phyloP scores from a whole-genome alignment of 2,113 vertebrate genomes.

The Thamnophis sirtalis region DNA sequence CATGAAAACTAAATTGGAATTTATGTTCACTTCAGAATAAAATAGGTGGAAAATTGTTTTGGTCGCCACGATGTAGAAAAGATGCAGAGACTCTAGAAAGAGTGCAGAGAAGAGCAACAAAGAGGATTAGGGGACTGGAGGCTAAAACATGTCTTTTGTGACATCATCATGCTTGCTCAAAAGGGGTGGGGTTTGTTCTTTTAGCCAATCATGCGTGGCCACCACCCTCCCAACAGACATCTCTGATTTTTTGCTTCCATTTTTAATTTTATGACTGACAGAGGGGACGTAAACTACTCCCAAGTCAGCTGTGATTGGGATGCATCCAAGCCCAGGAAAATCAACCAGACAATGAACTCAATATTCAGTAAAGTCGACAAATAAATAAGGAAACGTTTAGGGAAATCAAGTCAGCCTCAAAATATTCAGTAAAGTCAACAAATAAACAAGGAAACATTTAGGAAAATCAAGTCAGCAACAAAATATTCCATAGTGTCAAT shows the following conservation, averaged over 20 bases:
- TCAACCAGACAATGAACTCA: background rate
- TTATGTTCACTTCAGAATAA: background rate
- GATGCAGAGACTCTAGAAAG: too few relatives aligned
- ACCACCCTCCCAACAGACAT: background rate
- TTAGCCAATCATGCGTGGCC: background rate
- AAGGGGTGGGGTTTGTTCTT: background rate
- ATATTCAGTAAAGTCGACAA: background rate
- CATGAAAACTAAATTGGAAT: background rate
- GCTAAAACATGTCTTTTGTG: background rate
- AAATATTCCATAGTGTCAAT: background rate
- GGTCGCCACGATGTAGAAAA: too few relatives aligned
- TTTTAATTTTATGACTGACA: background rate
- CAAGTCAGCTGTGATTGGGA: background rate
- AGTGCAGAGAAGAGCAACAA: too few relatives aligned
- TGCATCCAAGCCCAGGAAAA: background rate
- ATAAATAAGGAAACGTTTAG: background rate
- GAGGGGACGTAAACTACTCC: background rate
- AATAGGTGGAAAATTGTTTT: background rate
- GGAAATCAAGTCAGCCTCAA: too few relatives aligned
- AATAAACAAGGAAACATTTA: too few relatives aligned
- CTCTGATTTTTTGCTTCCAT: background rate
- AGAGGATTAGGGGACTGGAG: too few relatives aligned
- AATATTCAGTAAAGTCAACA: too few relatives aligned
- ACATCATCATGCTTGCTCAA: background rate
- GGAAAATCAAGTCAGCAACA: background rate